Evolutionary conservation across 1,140 invertebrate genomes (phyloP), one percentile per base, ranked within the genome.

Genomic region (Globodera rostochiensis): DNA sequence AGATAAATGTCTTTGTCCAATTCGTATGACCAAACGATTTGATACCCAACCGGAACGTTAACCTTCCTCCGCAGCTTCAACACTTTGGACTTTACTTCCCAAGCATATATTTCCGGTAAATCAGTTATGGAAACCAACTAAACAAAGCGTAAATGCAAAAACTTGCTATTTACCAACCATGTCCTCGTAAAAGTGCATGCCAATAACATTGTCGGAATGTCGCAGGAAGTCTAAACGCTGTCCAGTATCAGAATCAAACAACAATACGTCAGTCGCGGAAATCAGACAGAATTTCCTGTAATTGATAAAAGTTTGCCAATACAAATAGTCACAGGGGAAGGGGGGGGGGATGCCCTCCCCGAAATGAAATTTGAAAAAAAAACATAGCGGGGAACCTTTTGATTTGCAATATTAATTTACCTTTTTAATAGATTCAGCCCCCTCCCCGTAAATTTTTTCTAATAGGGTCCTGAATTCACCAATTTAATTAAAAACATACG

Each of bases 71-170:
- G 2, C 69, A 13, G 36, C 25, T 5, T 25, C 36, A 11, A 47
- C 69, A 13, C 11, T 11, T 71, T 19, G 13, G 36, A 45, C n/a
- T 71, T 71, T 21, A 36, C 69, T 45, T 71, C 69, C 25, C 25
- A 71, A 7, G n/a, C 6, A 19, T 71, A 64, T 45, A 71, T 11
- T 45, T 36, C 69, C 5, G 69, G 69, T 45, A 19, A 9, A 71
- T 71, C 69, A 45, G 69, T 71, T 36, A 71, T 11, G 46, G 69
- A 45, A 47, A 71, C 6, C 69, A 71, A 71, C 69, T 71, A 36
- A 47, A 71, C 15, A 15, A 64, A 64, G 5, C 57, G 15, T 6
- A 9, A 53, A 53, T 15, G 53, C 6, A 53, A 53, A 15, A 53
- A 9, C 53, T 6, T 11, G 8, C 6, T 9, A 53, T 6, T 3